A percentile compares a stretch with the other conserved stretches of the same genome.
phyloP scores from a whole-genome alignment of 2,113 vertebrate species.

The Syngnathus scovelli region DNA sequence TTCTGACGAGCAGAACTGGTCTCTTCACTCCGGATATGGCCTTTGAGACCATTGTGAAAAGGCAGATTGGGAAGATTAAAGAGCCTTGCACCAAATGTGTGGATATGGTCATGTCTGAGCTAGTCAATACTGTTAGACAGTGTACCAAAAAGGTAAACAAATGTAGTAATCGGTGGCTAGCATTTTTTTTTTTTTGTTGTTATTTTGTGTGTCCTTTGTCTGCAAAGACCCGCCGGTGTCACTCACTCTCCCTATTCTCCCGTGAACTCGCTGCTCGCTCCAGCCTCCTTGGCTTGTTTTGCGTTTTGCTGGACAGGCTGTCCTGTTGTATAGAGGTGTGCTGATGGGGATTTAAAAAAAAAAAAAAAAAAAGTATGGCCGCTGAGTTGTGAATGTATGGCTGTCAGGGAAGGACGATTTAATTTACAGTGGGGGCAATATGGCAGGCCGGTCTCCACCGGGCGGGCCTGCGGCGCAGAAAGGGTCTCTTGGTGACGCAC shows the following conservation, averaged over 20 bases:
- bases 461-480: too few species aligned
- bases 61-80: conserved; percentile 99
- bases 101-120: conserved; percentile 99
- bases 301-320: conserved; percentile 49
- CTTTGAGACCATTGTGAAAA: conserved; percentile 99
- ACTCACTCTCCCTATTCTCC: conserved; percentile 21
- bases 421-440: not conserved
- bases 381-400: conserved; percentile 50
- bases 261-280: conserved; percentile 40
- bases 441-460: too few species aligned
- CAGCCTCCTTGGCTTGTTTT: conserved; percentile 38
- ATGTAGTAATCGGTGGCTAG: conserved; percentile 57
- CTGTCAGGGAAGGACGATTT: conserved; percentile 9
- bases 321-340: conserved; percentile 45
- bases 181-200: conserved; percentile 6
- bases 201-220: conserved; percentile 30
- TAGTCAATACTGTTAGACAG: conserved; percentile 99
- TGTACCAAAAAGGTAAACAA: conserved; percentile 92
- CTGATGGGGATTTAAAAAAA: conserved; percentile 4
- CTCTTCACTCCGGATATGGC: conserved; percentile 99
- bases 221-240: conserved; percentile 58
- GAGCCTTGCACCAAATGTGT: conserved; percentile 99
- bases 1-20: conserved; percentile 88
- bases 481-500: too few species aligned
- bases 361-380: conserved; percentile 46